These are phyloP conservation scores for Stenurella melanura DNA, from an alignment of 2,888 invertebrate species.

Conservation along the genomic window DNA sequence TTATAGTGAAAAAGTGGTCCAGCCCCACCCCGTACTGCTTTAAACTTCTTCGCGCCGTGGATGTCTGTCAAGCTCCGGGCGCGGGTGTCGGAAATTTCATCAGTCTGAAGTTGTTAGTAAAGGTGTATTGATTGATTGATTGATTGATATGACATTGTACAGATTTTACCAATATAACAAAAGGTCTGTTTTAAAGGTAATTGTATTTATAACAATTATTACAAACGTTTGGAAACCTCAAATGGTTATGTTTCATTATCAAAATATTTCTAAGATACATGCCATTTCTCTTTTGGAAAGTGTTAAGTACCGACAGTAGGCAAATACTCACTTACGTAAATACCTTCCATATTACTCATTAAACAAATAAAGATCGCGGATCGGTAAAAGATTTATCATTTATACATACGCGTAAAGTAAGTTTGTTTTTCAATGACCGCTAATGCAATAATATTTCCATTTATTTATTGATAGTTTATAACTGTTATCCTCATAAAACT, in stretches of 20 bases:
- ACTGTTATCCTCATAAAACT: neutral
- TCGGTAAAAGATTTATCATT: neutral
- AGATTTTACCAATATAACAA: neutral
- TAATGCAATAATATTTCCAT: neutral
- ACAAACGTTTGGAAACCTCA: neutral
- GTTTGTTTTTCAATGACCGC: neutral
- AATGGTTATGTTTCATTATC: constrained; percentile 1
- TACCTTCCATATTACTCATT: constrained; percentile 12
- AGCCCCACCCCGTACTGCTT: too few relatives aligned
- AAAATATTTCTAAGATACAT: constrained; percentile 1
- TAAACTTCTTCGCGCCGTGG: too few relatives aligned
- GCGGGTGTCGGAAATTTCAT: too few relatives aligned
- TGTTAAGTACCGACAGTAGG: neutral
- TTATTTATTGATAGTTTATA: neutral
- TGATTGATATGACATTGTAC: too few relatives aligned
- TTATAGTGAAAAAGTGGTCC: too few relatives aligned
- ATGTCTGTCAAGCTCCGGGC: too few relatives aligned
- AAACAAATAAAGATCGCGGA: constrained; percentile 10
- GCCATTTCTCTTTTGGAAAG: constrained; percentile 17
- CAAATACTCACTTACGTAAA: neutral
- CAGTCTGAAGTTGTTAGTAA: too few relatives aligned
- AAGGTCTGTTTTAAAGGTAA: neutral
- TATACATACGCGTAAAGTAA: neutral
- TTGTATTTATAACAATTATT: neutral
- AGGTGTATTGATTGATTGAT: too few relatives aligned